Percentiles rank a stretch among this genome's conserved stretches.
These are phyloP conservation scores for Steinernema hermaphroditum DNA, from an alignment of 2,888 invertebrate species.

Conservation along the genomic window DNA sequence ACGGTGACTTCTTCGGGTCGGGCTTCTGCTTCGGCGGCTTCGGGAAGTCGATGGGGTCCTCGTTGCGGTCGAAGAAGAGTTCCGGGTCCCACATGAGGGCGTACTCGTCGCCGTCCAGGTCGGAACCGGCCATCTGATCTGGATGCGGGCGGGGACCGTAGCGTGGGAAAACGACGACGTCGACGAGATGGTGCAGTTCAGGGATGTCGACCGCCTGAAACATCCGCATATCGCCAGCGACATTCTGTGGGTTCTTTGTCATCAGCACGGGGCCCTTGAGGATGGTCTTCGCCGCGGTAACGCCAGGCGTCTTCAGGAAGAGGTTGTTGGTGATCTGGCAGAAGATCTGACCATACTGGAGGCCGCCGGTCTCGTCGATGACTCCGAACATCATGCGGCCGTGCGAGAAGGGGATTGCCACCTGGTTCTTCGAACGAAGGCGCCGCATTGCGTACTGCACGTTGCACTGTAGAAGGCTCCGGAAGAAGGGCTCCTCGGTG, in stretches of 20 bases:
- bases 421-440: slow-evolving; percentile 46
- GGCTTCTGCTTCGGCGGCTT: neutral
- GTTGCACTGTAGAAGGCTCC: slow-evolving; percentile 48
- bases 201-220: slow-evolving; percentile 64
- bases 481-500: slow-evolving; percentile 61
- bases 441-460: neutral
- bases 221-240: slow-evolving; percentile 68
- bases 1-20: neutral
- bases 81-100: slow-evolving; percentile 67
- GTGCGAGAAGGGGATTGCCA: slow-evolving; percentile 39
- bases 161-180: slow-evolving; percentile 69
- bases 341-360: slow-evolving; percentile 61
- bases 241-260: slow-evolving; percentile 69
- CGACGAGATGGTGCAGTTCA: slow-evolving; percentile 66
- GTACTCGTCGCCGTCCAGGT: slow-evolving; percentile 69
- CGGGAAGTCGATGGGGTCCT: slow-evolving; percentile 49
- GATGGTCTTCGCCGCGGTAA: slow-evolving; percentile 10
- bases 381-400: slow-evolving; percentile 63
- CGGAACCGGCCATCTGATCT: slow-evolving; percentile 69
- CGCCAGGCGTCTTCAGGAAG: slow-evolving; percentile 33
- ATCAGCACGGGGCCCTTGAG: slow-evolving; percentile 65
- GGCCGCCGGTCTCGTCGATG: slow-evolving; percentile 61
- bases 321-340: slow-evolving; percentile 56
- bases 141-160: slow-evolving; percentile 68
- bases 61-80: slow-evolving; percentile 64